A percentile compares a stretch with the other conserved stretches of the same genome.
These are phyloP conservation scores for Tholera decimalis DNA, from an alignment of 2,888 invertebrate genomes.

Conservation along the genomic window DNA sequence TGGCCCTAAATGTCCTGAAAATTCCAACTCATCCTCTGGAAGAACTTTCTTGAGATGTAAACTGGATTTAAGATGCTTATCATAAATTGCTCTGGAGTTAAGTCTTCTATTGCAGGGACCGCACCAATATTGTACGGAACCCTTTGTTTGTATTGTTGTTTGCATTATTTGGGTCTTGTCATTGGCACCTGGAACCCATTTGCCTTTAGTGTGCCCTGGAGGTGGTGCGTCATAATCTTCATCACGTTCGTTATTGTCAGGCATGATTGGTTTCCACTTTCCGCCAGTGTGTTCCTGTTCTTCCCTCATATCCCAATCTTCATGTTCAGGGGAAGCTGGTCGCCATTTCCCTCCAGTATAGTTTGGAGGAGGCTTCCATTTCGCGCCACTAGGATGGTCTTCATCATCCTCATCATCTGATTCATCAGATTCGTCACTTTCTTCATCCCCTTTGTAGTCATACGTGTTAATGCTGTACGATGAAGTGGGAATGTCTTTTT, in stretches of 20 bases:
- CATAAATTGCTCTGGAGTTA: conserved; percentile 94
- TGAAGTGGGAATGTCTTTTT: conserved; percentile 88
- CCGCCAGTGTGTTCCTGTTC: conserved; percentile 92
- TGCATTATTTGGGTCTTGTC: conserved; percentile 91
- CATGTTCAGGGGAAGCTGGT: conserved; percentile 86
- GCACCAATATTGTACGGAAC: conserved; percentile 94
- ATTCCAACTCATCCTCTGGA: conserved; percentile 93
- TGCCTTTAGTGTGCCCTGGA: conserved; percentile 94
- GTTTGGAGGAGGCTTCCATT: conserved; percentile 94
- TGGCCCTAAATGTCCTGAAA: conserved; percentile 87
- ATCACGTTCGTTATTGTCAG: conserved; percentile 82
- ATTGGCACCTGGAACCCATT: conserved; percentile 94
- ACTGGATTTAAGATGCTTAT: conserved; percentile 94
- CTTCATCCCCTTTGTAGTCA: conserved; percentile 85
- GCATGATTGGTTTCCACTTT: conserved; percentile 92
- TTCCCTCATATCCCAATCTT: conserved; percentile 90
- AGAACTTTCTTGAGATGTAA: conserved; percentile 93
- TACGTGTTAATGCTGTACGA: conserved; percentile 80
- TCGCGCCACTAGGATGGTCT: conserved; percentile 91
- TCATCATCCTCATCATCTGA: conserved; percentile 92
- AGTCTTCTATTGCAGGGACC: conserved; percentile 95
- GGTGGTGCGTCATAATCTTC: conserved; percentile 92
- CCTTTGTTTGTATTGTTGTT: conserved; percentile 88
- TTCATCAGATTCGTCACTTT: conserved; percentile 92
- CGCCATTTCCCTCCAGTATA: conserved; percentile 89